phyloP scores from a whole-genome alignment of 2,113 vertebrate species.

The Leucoraja erinaceus region DNA sequence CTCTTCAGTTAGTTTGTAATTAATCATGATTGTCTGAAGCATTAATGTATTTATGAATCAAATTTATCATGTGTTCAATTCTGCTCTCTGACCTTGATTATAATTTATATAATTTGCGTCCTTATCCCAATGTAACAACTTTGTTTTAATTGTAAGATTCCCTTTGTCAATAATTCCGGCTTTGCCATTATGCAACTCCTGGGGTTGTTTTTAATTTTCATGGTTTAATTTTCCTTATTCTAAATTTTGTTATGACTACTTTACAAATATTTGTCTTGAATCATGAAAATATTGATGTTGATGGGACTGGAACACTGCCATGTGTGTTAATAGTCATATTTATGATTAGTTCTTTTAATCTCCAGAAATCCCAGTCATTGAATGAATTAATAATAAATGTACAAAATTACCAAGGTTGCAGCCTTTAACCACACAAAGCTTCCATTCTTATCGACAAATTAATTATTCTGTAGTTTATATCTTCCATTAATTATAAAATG shows the following conservation, averaged over 20 bases:
- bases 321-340: constrained; percentile 23
- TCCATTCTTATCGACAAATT: background rate
- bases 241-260: constrained; percentile 2
- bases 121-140: background rate
- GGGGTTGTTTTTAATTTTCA: constrained; percentile 17
- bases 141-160: constrained; percentile 10
- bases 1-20: background rate
- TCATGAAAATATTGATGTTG: constrained; percentile 17
- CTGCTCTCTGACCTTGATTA: background rate
- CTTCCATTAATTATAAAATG: background rate
- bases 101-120: background rate
- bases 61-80: background rate
- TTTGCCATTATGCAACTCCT: background rate
- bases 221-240: background rate
- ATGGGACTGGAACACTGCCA: background rate
- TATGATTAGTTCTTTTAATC: background rate
- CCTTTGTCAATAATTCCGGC: background rate
- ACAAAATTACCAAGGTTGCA: background rate
- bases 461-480: background rate
- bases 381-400: background rate
- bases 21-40: constrained; percentile 16
- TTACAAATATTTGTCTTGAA: constrained; percentile 20
- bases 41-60: background rate
- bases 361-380: background rate
- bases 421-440: background rate